A percentile compares a stretch with the other conserved stretches of the same genome.
phyloP scores from a whole-genome alignment of 2,888 invertebrate genomes.

The Scrobipalpa costella region DNA sequence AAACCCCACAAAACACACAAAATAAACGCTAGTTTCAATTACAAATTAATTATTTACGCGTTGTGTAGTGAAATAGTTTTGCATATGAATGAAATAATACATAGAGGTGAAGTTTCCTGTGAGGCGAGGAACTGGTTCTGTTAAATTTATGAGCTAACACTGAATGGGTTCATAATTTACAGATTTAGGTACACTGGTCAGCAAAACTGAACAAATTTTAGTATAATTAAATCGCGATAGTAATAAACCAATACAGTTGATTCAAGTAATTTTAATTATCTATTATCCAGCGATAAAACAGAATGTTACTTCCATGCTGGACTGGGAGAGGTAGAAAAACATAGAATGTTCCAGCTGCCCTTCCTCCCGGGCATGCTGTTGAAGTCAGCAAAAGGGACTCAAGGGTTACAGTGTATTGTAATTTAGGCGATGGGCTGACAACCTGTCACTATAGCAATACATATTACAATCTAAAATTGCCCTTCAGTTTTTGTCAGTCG shows the following conservation, averaged over 20 bases:
- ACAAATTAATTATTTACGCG: neutral
- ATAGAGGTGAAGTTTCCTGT: neutral
- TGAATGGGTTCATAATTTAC: neutral
- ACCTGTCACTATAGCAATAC: no score
- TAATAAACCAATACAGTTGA: neutral
- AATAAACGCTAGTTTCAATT: neutral
- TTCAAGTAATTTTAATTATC: no score
- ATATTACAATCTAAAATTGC: no score
- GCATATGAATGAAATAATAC: neutral
- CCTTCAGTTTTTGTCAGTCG: no score
- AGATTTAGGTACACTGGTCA: neutral
- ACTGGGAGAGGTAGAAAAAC: no score
- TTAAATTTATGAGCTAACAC: neutral
- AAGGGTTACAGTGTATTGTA: no score
- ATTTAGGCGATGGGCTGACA: no score
- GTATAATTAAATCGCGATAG: neutral
- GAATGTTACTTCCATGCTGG: no score
- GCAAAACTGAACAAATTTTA: neutral
- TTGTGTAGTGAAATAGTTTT: neutral
- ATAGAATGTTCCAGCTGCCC: no score
- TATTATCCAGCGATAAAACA: no score
- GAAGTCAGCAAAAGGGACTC: no score
- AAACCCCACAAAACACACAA: neutral
- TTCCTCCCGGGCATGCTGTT: no score
- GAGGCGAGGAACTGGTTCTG: neutral